A percentile compares a stretch with the other conserved stretches of the same genome.
These are phyloP conservation scores for Catamblyrhynchus diadema DNA, from an alignment of 2,797 vertebrate genomes.

Conservation along the genomic window DNA sequence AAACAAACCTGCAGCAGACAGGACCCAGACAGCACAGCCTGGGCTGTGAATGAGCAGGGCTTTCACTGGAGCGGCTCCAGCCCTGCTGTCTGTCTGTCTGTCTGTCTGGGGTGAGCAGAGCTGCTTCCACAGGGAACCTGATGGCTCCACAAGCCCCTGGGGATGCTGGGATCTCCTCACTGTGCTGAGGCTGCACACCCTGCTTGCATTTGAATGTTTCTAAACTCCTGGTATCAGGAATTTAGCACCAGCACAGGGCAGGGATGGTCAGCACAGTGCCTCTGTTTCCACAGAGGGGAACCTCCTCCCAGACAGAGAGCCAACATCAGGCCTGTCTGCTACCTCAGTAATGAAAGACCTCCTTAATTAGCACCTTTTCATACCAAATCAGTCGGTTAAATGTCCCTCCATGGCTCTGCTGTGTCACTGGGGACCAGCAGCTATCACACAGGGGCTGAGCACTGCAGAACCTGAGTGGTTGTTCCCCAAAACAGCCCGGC, in stretches of 20 bases:
- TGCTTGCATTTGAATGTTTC: not conserved
- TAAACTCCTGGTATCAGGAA: not conserved
- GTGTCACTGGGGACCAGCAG: not conserved
- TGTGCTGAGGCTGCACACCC: not conserved
- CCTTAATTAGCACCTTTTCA: not conserved
- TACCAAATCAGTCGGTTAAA: not conserved
- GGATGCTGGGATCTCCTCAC: not conserved
- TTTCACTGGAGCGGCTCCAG: accelerated
- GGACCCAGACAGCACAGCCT: not conserved
- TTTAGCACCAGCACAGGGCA: not conserved
- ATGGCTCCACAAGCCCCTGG: not conserved
- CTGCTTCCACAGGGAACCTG: accelerated
- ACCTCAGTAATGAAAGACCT: not conserved
- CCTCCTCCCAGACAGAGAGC: accelerated
- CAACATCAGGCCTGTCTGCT: not conserved
- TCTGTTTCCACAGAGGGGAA: not conserved
- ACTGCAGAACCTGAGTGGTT: not conserved
- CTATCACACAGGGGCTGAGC: not conserved
- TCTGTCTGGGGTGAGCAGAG: not conserved
- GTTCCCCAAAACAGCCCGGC: not conserved
- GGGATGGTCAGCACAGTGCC: accelerated
- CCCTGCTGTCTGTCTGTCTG: not conserved
- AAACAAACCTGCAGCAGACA: not conserved
- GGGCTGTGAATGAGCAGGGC: accelerated
- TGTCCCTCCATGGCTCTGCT: not conserved